Percentiles rank a stretch among this genome's conserved stretches.
These are phyloP conservation scores for Julus scandinavius DNA, from an alignment of 2,888 invertebrate genomes.

Conservation along the genomic window DNA sequence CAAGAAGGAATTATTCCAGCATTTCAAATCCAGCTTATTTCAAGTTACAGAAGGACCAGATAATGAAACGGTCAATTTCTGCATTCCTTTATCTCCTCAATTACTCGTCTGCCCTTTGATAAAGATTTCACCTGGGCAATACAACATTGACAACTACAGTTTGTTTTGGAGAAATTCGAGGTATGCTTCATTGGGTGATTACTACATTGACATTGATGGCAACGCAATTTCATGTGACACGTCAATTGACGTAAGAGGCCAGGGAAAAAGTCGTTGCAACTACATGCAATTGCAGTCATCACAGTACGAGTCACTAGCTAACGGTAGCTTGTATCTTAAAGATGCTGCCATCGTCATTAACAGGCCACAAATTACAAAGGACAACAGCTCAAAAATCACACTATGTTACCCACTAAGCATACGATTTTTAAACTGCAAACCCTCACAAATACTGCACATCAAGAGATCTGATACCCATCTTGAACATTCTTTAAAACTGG, in stretches of 20 bases:
- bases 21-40: background rate
- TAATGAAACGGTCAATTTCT: background rate
- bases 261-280: background rate
- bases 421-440: background rate
- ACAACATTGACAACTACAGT: background rate
- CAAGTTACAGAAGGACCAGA: background rate
- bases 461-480: background rate
- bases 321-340: background rate
- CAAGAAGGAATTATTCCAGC: background rate
- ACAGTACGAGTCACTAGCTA: background rate
- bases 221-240: background rate
- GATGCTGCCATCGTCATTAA: background rate
- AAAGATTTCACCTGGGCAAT: background rate
- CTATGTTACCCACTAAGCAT: slow-evolving; percentile 6
- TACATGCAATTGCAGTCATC: background rate
- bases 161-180: background rate
- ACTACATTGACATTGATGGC: slow-evolving; percentile 33
- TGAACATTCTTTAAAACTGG: background rate
- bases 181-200: slow-evolving; percentile 14
- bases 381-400: background rate
- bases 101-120: background rate
- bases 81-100: slow-evolving; percentile 33
- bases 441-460: background rate
- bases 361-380: background rate
- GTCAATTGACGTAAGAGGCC: background rate